Evolutionary conservation across 2,888 invertebrate genomes (phyloP).

Genomic region (Diplolepis rosae): DNA sequence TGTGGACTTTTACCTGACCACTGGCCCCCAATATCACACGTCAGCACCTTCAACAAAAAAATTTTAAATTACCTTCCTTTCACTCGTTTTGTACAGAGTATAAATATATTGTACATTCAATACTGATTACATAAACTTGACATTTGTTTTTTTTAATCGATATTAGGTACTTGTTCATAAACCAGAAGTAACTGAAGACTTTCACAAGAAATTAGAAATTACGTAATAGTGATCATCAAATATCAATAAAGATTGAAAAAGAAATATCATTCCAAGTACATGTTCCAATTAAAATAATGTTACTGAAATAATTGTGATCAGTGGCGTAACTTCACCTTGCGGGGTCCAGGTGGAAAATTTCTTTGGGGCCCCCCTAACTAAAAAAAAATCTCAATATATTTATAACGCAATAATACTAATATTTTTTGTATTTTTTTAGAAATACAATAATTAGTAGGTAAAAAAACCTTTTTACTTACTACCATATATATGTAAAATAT

Average conservation of each 20-base stretch:
- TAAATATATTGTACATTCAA: conserved; percentile 11
- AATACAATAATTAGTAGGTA: too few relatives aligned
- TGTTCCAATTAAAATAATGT: too few relatives aligned
- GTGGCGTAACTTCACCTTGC: too few relatives aligned
- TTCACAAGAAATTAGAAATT: not conserved
- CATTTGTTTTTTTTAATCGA: not conserved
- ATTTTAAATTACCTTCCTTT: conserved; percentile 43
- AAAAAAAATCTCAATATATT: too few relatives aligned
- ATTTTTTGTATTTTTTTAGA: too few relatives aligned
- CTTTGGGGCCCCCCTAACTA: too few relatives aligned
- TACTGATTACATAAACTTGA: not conserved
- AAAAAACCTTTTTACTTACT: too few relatives aligned
- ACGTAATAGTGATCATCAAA: not conserved
- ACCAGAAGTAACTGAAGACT: not conserved
- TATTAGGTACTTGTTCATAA: not conserved
- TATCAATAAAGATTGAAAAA: not conserved
- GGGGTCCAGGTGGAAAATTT: too few relatives aligned
- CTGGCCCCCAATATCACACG: conserved; percentile 89
- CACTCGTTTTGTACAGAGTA: conserved; percentile 33
- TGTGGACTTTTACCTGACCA: conserved; percentile 88
- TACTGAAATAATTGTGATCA: too few relatives aligned
- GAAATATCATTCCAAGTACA: too few relatives aligned
- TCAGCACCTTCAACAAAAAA: conserved; percentile 78
- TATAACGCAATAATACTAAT: too few relatives aligned
- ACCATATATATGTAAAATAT: too few relatives aligned